Conservation (phyloP, 2,888 invertebrate species). For the Heteromurus nitidus region DNA sequence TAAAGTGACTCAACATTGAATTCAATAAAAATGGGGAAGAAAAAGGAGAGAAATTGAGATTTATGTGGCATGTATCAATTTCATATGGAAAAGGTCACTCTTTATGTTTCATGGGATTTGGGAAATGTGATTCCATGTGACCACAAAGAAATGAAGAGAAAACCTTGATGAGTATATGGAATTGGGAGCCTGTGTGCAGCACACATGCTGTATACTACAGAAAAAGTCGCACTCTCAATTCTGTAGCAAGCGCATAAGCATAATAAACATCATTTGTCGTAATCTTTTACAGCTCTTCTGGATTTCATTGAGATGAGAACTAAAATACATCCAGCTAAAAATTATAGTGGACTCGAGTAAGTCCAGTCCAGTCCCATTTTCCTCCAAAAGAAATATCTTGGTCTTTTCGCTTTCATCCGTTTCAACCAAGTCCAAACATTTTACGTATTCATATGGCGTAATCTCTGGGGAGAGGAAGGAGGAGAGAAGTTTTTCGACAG, state of each 20-base stretch:
- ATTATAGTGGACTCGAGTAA: no score
- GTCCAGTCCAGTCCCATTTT: no score
- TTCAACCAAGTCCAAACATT: not conserved
- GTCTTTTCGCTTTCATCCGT: not conserved
- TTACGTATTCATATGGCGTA: not conserved
- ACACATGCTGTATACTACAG: no score
- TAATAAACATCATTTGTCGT: constrained; percentile 25
- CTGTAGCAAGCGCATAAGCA: not conserved
- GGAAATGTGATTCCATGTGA: constrained; percentile 41
- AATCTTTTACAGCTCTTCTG: constrained; percentile 18
- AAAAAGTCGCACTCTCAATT: no score
- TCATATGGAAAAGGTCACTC: constrained; percentile 60
- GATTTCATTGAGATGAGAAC: not conserved
- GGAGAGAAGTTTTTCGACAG: not conserved
- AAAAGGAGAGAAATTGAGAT: constrained; percentile 51
- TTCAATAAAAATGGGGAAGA: constrained; percentile 38
- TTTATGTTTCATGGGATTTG: constrained; percentile 44
- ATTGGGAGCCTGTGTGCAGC: no score
- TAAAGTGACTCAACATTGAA: constrained; percentile 17
- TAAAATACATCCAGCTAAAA: no score
- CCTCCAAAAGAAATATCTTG: not conserved
- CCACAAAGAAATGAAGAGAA: not conserved
- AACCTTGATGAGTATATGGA: no score
- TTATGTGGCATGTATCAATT: constrained; percentile 58
- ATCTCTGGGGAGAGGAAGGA: not conserved